Conservation (phyloP, 35 echinoderm and acorn worm genomes). For the Nesometra sesokonis region DNA sequence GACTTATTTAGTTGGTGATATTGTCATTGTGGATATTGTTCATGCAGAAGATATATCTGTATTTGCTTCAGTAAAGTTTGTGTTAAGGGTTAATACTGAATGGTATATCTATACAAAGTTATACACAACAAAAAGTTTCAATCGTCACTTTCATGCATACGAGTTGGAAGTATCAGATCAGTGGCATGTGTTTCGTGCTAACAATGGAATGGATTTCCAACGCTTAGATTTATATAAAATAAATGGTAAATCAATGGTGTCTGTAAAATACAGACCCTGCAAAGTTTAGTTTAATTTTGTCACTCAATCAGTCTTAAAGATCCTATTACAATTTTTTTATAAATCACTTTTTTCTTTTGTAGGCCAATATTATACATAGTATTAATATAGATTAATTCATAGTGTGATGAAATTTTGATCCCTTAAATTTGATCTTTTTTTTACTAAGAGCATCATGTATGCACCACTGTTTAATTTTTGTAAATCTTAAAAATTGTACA, state of each 20-base stretch:
- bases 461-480: too few relatives aligned
- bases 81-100: background rate
- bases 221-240: slow-evolving; percentile 8
- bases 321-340: too few relatives aligned
- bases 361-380: too few relatives aligned
- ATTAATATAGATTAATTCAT: too few relatives aligned
- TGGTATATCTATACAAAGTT: slow-evolving; percentile 11
- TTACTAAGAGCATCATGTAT: too few relatives aligned
- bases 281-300: background rate
- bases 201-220: background rate
- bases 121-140: background rate
- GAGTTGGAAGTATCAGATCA: slow-evolving; percentile 1
- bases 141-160: slow-evolving; percentile 14
- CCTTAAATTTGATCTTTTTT: too few relatives aligned
- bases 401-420: too few relatives aligned
- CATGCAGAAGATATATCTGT: slow-evolving; percentile 14
- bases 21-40: slow-evolving; percentile 12
- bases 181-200: slow-evolving; percentile 12
- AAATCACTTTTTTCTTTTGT: too few relatives aligned
- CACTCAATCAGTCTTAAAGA: too few relatives aligned
- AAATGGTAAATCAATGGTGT: background rate
- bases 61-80: background rate
- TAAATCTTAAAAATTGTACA: too few relatives aligned
- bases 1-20: slow-evolving; percentile 2
- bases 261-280: slow-evolving; percentile 14